Evolutionary conservation across 2,797 vertebrate species (phyloP).

Genomic region (Distichodus sexfasciatus): DNA sequence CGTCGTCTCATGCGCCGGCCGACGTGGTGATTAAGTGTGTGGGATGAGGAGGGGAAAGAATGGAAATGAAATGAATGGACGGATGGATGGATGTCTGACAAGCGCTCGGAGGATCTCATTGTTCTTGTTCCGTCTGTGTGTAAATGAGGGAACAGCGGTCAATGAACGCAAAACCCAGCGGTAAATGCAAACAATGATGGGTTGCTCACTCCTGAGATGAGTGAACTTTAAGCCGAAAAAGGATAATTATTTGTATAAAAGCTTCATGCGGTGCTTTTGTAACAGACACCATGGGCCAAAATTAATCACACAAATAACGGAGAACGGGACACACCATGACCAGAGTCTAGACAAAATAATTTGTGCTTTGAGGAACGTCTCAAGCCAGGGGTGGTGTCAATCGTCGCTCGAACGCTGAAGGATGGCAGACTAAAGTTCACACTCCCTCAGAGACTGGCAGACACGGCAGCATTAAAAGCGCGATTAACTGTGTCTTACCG

Average conservation of each 20-base stretch:
- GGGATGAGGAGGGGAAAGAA: conserved; percentile 50
- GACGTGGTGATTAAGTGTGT: conserved; percentile 67
- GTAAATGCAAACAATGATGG: too few relatives aligned
- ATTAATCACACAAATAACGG: not conserved
- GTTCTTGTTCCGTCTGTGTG: conserved; percentile 46
- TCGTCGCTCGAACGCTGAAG: conserved; percentile 38
- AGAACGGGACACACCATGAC: too few relatives aligned
- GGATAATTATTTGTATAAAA: too few relatives aligned
- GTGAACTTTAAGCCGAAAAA: too few relatives aligned
- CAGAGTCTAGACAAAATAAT: too few relatives aligned
- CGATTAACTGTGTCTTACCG: conserved; percentile 52
- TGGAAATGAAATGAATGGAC: conserved; percentile 54
- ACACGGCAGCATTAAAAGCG: conserved; percentile 49
- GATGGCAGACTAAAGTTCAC: conserved; percentile 57
- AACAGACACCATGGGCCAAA: not conserved
- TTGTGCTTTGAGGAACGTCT: conserved; percentile 39
- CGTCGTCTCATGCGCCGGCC: conserved; percentile 38
- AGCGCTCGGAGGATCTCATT: conserved; percentile 43
- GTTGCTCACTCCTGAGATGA: conserved; percentile 55
- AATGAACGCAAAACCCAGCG: conserved; percentile 57
- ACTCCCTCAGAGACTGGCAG: conserved; percentile 30
- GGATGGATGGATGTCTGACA: conserved; percentile 54
- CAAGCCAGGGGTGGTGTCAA: conserved; percentile 38
- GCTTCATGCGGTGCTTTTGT: not conserved
- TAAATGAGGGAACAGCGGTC: conserved; percentile 48